Base-by-base conservation (phyloP, 2,888 invertebrate species). In the Steinernema carpocapsae region DNA sequence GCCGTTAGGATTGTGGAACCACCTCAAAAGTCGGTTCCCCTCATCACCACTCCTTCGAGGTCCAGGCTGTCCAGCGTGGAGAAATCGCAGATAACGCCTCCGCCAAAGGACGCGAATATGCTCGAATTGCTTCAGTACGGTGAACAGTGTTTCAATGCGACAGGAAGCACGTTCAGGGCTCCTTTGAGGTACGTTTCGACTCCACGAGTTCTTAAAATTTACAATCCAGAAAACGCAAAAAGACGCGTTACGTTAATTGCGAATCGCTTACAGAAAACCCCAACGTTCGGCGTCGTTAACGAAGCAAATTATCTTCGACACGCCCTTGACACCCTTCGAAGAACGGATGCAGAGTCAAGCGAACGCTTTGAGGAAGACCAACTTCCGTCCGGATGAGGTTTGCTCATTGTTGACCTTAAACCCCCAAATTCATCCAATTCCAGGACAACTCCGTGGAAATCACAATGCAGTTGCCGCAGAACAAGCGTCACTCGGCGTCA, bases 311-410 rank as follows among this genome's bases (percentile, higher is more conserved):
- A 73, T 79, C 37, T 86, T 86, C 74, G 86, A 86, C 71, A 78
- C 82, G 7, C 86, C 86, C 7, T 84, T 85, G 76, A 80, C 83
- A n/a, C 79, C 86, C 14, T 86, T 86, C 76, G 86, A 86, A 73
- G 81, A 77, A 64, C 75, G 74, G 29, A 80, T 84, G 72, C 85
- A 84, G 73, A 75, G 78, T 56, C 84, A 86, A 59, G 84, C 84
- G 43, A 76, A 77, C 56, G 74, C 75, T 14, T 37, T 81, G 32
- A 45, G 77, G 10, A 75, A 79, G 46, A 51, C 56, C 56, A 56
- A 26, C 56, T 24, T 24, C 26, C 56, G 56, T 26, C 26, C 14
- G 6, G 56, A 56, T 24, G 56, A 56, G 43, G 10, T 12, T 51
- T 51, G 51, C 51, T 51, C 51, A 51, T 51, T 19, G 10, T 14